Percentiles rank a stretch among this genome's conserved stretches.
Evolutionary conservation across 2,888 invertebrate species (phyloP).

Genomic region (Siphonodentalium dalli): DNA sequence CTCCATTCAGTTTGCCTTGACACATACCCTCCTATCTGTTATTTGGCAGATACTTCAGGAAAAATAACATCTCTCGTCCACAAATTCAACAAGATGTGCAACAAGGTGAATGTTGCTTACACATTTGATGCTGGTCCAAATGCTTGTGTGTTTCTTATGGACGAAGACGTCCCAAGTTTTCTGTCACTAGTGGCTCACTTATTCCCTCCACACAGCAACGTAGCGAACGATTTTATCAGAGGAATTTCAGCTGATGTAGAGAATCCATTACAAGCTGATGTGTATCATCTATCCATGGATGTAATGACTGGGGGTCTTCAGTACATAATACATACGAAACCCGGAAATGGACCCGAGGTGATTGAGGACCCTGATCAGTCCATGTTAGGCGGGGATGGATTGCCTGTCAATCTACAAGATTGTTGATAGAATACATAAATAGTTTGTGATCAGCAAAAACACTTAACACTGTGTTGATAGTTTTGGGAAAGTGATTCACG

Average conservation of each 20-base stretch:
- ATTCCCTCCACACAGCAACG: slow-evolving; percentile 73
- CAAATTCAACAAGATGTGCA: slow-evolving; percentile 76
- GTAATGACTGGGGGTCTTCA: slow-evolving; percentile 73
- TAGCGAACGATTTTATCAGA: slow-evolving; percentile 22
- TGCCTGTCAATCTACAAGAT: too few relatives aligned
- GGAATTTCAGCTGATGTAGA: slow-evolving; percentile 1
- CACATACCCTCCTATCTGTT: slow-evolving; percentile 90
- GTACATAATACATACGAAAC: slow-evolving; percentile 83
- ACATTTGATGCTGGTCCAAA: slow-evolving; percentile 99
- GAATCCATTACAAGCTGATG: slow-evolving; percentile 34
- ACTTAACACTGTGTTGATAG: too few relatives aligned
- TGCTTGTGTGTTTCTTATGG: slow-evolving; percentile 85
- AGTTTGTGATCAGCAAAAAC: too few relatives aligned
- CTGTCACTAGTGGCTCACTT: slow-evolving; percentile 74
- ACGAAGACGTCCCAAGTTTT: slow-evolving; percentile 77
- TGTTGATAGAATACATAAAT: too few relatives aligned
- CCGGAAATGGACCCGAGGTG: slow-evolving; percentile 80
- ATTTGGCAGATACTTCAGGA: slow-evolving; percentile 89
- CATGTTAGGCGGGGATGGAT: slow-evolving; percentile 39
- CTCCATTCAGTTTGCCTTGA: slow-evolving; percentile 94
- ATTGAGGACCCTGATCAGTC: slow-evolving; percentile 36
- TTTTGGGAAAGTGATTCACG: too few relatives aligned
- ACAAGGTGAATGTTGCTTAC: slow-evolving; percentile 80
- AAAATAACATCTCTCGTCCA: slow-evolving; percentile 82
- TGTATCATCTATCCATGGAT: slow-evolving; percentile 35